Base-by-base conservation (phyloP, 2,888 invertebrate genomes). In the Eumacrocentrus americanus region DNA sequence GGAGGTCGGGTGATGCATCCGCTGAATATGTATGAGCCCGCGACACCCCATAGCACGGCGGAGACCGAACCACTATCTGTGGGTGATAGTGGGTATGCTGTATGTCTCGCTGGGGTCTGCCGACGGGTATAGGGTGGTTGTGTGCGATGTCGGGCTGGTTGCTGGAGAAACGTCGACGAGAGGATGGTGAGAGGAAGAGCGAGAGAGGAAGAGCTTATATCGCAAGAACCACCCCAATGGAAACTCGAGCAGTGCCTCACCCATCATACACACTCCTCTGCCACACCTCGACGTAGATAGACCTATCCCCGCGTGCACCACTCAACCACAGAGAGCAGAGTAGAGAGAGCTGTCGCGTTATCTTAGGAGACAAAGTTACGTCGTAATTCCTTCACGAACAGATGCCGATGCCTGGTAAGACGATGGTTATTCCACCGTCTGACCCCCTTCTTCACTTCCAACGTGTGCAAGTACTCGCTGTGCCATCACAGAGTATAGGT, bases 1-100 rank as follows among this genome's bases (percentile, higher is more conserved):
- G 72, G 72, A 70, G 68, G 72, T 70, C 73, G 81, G 81, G 82
- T 84, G 85, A 84, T 85, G 86, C 86, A 86, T 83, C 82, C 82
- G 79, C 82, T 87, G 86, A 86, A 86, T 87, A 87, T 87, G 86
- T 84, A 87, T 86, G 84, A 86, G 83, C 82, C 77, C 76, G 77
- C 77, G 79, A 80, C 80, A 79, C 78, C 78, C 79, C 77, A 76
- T 73, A 73, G 75, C 72, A 73, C n/a, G n/a, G n/a, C 68, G 68
- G 74, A 71, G 73, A 72, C 75, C 73, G 70, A 71, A 77, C 75
- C 76, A 72, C 80, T 80, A 80, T 80, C 79, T 78, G 80, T 70
- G 79, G 78, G 74, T 76, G 80, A 79, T 80, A 79, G 79, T 75
- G 74, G 79, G 75, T 78, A 75, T 73, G 76, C 76, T 76, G 72